Evolutionary conservation across 1,140 invertebrate genomes (phyloP), one percentile per base, ranked within the genome.

Genomic region (Mylabris phalerata): DNA sequence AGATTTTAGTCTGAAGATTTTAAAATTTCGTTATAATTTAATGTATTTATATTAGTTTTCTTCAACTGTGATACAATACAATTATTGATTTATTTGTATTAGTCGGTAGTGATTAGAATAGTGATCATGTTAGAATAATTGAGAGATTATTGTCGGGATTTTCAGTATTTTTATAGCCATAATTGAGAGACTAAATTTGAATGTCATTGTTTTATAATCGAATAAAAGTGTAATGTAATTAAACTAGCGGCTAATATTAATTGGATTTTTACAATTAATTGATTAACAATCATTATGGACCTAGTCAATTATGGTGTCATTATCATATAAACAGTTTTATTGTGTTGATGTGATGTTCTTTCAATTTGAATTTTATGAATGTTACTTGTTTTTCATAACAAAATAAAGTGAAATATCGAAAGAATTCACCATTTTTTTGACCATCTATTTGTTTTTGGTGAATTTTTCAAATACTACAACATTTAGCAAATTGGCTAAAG

Each of bases 321-420:
- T 54, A 42, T 54, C 11, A 54, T 54, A 45, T 54, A 54, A 46
- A 27, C 51, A 9, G 45, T 54, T 54, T 45, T 39, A 54, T 54
- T 54, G 51, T 54, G 51, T 54, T 54, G 51, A 46, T 54, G 51
- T 54, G 51, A 54, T 54, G 51, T 54, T 54, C 48, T 50, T 50
- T 32, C 26, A 54, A 40, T 45, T 54, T 54, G 5, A 54, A 54
- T 54, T 54, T 54, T 54, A 54, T 54, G 39, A 54, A 54, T 54
- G 51, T 54, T 54, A 45, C 39, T 54, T 46, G 51, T 54, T 54
- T 54, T 54, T 54, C 44, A 55, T 60, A 44, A 55, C 7, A 32
- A 32, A 32, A 32, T 32, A 32, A 32, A 32, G 7, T 32, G 19
- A 19, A 19, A 19, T 19, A 19, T 19, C 19, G 19, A 2, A 1